phyloP scores from a whole-genome alignment of 2,113 vertebrate species.

The Gymnarchus niloticus region DNA sequence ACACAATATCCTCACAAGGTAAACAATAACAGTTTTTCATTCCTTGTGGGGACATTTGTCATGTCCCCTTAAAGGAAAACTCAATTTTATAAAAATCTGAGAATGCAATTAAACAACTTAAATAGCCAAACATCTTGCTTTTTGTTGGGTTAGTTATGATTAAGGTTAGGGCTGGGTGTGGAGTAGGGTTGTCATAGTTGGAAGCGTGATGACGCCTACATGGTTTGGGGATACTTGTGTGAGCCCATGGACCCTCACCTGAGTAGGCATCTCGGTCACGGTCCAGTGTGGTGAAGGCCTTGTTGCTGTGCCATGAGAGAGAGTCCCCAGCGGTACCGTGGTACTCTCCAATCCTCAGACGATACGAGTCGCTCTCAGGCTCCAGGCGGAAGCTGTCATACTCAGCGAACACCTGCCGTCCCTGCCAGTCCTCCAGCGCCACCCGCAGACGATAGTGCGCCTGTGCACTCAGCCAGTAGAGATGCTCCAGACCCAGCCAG shows the following conservation, averaged over 20 bases:
- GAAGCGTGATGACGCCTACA: neutral
- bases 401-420: constrained; percentile 67
- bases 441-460: constrained; percentile 70
- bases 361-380: constrained; percentile 77
- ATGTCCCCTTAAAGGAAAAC: no score
- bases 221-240: neutral
- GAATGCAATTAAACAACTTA: no score
- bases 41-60: no score
- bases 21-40: no score
- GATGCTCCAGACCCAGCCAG: constrained; percentile 80
- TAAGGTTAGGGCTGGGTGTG: no score
- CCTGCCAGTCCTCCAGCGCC: constrained; percentile 81
- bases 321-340: constrained; percentile 79
- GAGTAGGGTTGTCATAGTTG: no score
- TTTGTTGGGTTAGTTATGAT: no score
- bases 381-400: constrained; percentile 77
- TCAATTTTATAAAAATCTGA: no score
- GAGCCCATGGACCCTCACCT: constrained; percentile 52
- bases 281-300: constrained; percentile 83
- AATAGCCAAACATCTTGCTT: no score
- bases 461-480: constrained; percentile 74
- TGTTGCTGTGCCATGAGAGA: constrained; percentile 84
- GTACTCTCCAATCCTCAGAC: constrained; percentile 77
- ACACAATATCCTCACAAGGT: no score
- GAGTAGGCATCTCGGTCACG: constrained; percentile 75